Percentiles rank a stretch among this genome's conserved stretches.
These are phyloP conservation scores for Pseudomyrmex sp. DNA, from an alignment of 1,140 invertebrate genomes.

Conservation along the genomic window DNA sequence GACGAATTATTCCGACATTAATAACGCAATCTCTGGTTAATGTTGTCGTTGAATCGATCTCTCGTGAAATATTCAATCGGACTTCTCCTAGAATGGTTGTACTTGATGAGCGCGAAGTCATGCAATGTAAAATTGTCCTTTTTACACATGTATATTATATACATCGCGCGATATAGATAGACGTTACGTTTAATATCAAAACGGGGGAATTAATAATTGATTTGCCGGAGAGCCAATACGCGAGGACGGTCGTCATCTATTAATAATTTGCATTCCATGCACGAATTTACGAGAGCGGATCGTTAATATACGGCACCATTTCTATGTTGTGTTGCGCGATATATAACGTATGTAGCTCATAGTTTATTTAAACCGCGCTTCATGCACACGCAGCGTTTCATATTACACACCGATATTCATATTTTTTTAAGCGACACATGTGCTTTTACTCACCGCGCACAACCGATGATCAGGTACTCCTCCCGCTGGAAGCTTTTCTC, in stretches of 20 bases:
- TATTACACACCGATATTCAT: not conserved
- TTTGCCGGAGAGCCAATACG: constrained; percentile 14
- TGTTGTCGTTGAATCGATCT: too few species aligned
- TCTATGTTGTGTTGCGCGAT: constrained; percentile 1
- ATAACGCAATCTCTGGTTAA: not conserved
- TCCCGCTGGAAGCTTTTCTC: not conserved
- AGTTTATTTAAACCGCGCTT: constrained; percentile 26
- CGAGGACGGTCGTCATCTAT: not conserved
- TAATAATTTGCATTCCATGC: constrained; percentile 14
- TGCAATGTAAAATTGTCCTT: not conserved
- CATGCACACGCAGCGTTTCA: not conserved
- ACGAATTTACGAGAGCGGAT: constrained; percentile 25
- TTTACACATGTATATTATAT: not conserved
- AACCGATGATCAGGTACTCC: not conserved
- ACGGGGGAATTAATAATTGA: constrained; percentile 35
- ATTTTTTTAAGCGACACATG: not conserved
- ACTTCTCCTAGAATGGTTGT: not conserved
- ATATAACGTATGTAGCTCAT: not conserved
- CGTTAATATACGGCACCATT: constrained; percentile 30
- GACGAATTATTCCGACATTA: not conserved
- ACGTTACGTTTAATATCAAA: constrained; percentile 21
- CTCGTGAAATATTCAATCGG: too few species aligned
- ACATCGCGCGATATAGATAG: not conserved
- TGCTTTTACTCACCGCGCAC: constrained; percentile 31
- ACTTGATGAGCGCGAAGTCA: too few species aligned